These are phyloP conservation scores for Erithacus rubecula DNA, from an alignment of 2,797 vertebrate species.

Conservation along the genomic window DNA sequence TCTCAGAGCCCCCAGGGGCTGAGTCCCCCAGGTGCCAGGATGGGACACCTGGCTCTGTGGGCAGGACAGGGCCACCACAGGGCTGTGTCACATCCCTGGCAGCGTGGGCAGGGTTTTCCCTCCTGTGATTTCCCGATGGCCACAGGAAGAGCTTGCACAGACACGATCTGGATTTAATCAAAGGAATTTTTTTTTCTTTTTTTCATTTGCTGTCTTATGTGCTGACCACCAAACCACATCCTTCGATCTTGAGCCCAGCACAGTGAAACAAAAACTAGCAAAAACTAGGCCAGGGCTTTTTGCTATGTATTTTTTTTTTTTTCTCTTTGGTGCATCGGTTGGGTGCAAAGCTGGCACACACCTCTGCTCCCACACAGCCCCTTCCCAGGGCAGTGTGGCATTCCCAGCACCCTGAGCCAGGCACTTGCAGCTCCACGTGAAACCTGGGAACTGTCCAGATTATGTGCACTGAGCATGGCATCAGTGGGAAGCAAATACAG, in stretches of 20 bases:
- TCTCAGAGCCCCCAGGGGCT: not conserved
- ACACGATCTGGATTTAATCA: conserved; percentile 20
- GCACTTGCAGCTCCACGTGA: not conserved
- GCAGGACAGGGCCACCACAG: not conserved
- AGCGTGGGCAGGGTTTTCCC: conserved; percentile 21
- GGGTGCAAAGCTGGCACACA: not conserved
- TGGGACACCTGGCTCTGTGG: accelerated
- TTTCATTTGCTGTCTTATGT: not conserved
- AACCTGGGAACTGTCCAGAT: not conserved
- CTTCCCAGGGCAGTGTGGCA: not conserved
- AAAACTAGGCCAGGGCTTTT: conserved; percentile 66
- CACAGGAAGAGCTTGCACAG: not conserved
- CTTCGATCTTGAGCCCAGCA: conserved; percentile 33
- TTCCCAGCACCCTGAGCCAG: not conserved
- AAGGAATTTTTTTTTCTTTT: conserved; percentile 43
- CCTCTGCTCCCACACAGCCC: not conserved
- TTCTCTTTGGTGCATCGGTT: not conserved
- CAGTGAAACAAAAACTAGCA: conserved; percentile 62
- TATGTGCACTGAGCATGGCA: not conserved
- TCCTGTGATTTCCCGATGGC: conserved; percentile 25
- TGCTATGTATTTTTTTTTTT: not conserved
- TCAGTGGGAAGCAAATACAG: not conserved
- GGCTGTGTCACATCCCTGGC: accelerated
- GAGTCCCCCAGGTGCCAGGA: accelerated
- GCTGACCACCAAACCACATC: conserved; percentile 70